phyloP scores from a whole-genome alignment of 2,888 invertebrate species.

The Taphrorychus bicolor region DNA sequence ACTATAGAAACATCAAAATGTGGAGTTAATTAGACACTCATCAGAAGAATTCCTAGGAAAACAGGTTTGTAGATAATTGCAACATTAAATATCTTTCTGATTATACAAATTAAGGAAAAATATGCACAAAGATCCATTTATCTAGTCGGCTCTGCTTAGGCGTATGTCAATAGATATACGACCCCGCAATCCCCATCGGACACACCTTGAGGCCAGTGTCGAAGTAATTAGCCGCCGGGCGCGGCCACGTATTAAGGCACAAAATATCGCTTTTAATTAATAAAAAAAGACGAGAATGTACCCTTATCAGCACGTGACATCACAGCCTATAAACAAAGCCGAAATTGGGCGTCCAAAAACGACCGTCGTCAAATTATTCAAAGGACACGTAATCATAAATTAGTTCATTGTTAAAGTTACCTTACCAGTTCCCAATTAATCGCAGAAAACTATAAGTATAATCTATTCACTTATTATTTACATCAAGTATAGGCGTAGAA shows the following conservation, averaged over 20 bases:
- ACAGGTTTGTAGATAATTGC: too few relatives aligned
- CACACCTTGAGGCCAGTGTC: conserved; percentile 32
- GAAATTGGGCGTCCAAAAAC: conserved; percentile 14
- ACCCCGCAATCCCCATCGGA: conserved; percentile 23
- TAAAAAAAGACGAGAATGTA: conserved; percentile 34
- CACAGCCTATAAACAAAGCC: conserved; percentile 34
- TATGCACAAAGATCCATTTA: too few relatives aligned
- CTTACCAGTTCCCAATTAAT: too few relatives aligned
- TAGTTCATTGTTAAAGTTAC: not conserved
- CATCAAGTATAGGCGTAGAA: too few relatives aligned
- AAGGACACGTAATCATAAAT: conserved; percentile 1
- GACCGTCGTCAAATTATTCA: conserved; percentile 23
- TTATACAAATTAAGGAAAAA: too few relatives aligned
- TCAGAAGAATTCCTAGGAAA: too few relatives aligned
- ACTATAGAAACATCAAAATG: too few relatives aligned
- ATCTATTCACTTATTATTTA: too few relatives aligned
- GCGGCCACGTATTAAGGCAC: conserved; percentile 30
- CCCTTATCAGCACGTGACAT: conserved; percentile 37
- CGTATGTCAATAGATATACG: conserved; percentile 11
- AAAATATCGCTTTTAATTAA: conserved; percentile 40
- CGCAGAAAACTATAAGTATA: too few relatives aligned
- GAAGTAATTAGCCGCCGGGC: conserved; percentile 32
- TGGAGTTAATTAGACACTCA: too few relatives aligned
- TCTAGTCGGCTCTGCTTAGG: too few relatives aligned
- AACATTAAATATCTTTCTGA: too few relatives aligned